These are phyloP conservation scores for Ladona fulva DNA, from an alignment of 1,140 invertebrate species.

Conservation along the genomic window DNA sequence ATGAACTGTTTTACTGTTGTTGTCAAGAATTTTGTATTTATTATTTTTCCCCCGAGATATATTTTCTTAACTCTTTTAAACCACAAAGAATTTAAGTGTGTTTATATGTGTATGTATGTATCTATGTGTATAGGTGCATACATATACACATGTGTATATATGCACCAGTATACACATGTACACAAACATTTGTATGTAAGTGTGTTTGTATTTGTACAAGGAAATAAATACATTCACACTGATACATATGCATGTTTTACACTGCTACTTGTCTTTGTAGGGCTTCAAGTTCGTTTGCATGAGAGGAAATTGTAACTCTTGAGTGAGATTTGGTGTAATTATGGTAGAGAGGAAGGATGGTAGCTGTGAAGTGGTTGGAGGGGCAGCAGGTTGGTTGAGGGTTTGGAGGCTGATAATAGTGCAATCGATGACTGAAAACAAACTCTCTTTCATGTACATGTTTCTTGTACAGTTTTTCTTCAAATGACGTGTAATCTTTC, in stretches of 20 bases:
- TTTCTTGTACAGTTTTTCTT: neutral
- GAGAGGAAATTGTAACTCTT: conserved; percentile 6
- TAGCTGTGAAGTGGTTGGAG: neutral
- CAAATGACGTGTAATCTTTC: conserved; percentile 5
- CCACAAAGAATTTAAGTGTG: neutral
- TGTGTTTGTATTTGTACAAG: too few relatives aligned
- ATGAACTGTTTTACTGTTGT: neutral
- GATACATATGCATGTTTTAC: neutral
- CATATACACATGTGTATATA: too few relatives aligned
- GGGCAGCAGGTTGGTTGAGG: neutral
- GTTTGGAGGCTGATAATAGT: neutral
- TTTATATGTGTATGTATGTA: neutral
- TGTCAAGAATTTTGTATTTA: conserved; percentile 8
- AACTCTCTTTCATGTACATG: conserved; percentile 1
- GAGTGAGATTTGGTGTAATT: neutral
- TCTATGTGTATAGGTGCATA: neutral
- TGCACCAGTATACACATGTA: too few relatives aligned
- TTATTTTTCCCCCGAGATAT: conserved; percentile 1
- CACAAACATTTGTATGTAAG: too few relatives aligned
- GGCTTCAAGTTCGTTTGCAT: neutral
- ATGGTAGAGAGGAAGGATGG: neutral
- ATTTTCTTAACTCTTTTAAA: conserved; percentile 4
- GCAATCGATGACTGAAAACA: neutral
- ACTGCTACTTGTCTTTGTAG: neutral
- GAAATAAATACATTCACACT: too few relatives aligned